Conservation (phyloP, 1,140 invertebrate species). For the Pseudomyrmex pallidus region DNA sequence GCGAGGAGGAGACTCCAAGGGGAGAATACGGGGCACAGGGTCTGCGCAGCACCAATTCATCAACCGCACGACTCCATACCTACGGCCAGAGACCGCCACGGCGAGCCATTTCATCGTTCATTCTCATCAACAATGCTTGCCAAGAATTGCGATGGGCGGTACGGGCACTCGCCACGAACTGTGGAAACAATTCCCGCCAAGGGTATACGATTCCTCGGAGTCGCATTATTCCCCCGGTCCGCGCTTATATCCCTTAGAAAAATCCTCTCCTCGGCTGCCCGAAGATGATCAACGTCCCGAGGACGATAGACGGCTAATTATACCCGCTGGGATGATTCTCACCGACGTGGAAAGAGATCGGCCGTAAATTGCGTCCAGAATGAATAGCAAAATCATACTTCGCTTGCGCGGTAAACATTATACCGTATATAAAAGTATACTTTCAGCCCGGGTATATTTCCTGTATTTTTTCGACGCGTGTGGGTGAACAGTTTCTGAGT, state of each 20-base stretch:
- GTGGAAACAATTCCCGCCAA: slow-evolving; percentile 67
- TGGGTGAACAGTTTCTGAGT: too few relatives aligned
- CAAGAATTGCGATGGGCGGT: slow-evolving; percentile 71
- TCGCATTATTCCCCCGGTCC: slow-evolving; percentile 67
- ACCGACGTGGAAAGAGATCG: slow-evolving; percentile 52
- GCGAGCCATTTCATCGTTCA: slow-evolving; percentile 78
- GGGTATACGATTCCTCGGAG: slow-evolving; percentile 66
- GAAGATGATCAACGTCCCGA: slow-evolving; percentile 61
- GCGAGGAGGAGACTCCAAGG: slow-evolving; percentile 30
- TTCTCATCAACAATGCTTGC: slow-evolving; percentile 80
- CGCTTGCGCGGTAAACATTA: not conserved
- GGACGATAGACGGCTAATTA: slow-evolving; percentile 69
- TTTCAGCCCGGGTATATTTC: not conserved
- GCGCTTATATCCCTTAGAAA: slow-evolving; percentile 45
- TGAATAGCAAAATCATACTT: not conserved
- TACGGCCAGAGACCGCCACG: slow-evolving; percentile 63
- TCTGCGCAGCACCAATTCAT: slow-evolving; percentile 79
- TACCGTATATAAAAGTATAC: not conserved
- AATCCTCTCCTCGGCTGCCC: slow-evolving; percentile 24
- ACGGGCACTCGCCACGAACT: slow-evolving; percentile 41
- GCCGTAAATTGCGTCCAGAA: slow-evolving; percentile 45
- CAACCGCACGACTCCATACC: slow-evolving; percentile 72
- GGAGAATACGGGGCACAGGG: slow-evolving; percentile 62
- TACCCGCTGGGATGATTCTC: slow-evolving; percentile 51
- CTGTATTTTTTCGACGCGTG: not conserved